Evolutionary conservation across 2,888 invertebrate species (phyloP), one percentile per base, ranked within the genome.

Genomic region (Agriopis leucophaearia): DNA sequence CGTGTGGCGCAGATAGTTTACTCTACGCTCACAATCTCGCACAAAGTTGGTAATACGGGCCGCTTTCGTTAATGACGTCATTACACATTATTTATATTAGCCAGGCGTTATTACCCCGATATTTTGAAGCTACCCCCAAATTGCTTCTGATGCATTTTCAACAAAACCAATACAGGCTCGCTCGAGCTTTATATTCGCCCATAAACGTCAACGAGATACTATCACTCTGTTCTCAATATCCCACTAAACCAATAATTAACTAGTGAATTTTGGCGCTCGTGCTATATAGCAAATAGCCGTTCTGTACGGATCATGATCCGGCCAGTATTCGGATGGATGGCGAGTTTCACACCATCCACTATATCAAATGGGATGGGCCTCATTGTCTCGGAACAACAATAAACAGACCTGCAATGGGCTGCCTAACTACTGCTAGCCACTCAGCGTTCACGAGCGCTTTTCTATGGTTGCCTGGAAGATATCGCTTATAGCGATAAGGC

Each of bases 181-280:
- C 16, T 13, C 57, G 18, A 12, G 54, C 15, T 16, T 8, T 36
- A 51, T 50, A 51, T 13, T 42, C 45, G 58, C 16, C 42, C 58
- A 54, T 67, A 58, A 67, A 58, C 52, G 67, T 63, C 62, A 67
- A 45, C 62, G 62, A 52, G 67, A 63, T 67, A 35, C n/a, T 52
- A 66, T 62, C 62, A 38, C 18, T 38, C 27, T n/a, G 52, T 61
- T 36, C 59, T 45, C 66, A 47, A 58, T 63, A 54, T 42, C 35
- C n/a, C 57, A 40, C 67, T 63, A 59, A 63, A 47, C 62, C 45
- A 48, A 42, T 67, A 58, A 62, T 63, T 67, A 67, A 63, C 63
- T 48, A 27, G 45, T 40, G 42, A 58, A 56, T 51, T 38, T 38
- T n/a, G 15, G 38, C 38, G 15, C 15, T 55, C 55, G 18, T 42